Conservation (phyloP, 2,797 vertebrate species). For the Bryconaethiops microstoma region DNA sequence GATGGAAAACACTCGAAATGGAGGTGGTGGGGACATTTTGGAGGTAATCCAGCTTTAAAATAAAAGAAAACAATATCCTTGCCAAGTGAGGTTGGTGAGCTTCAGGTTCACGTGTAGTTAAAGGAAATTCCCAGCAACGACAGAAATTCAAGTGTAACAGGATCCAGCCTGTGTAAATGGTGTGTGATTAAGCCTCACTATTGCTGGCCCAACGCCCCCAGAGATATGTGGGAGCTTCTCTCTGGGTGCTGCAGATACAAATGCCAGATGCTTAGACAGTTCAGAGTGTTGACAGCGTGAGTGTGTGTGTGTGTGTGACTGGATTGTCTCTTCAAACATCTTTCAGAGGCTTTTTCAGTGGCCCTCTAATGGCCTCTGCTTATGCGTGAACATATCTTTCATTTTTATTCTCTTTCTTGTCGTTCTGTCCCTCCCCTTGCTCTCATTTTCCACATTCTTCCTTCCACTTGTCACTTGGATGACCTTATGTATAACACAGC, state of each 20-base stretch:
- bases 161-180: neutral
- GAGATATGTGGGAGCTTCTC: constrained; percentile 18
- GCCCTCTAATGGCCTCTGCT: neutral
- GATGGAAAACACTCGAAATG: neutral
- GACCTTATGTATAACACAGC: constrained; percentile 18
- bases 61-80: too few species aligned
- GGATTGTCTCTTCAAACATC: constrained; percentile 15
- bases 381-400: neutral
- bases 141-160: neutral
- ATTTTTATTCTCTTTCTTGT: neutral
- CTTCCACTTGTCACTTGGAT: constrained; percentile 33
- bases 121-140: neutral
- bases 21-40: too few species aligned
- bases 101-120: neutral
- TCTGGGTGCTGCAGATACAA: neutral
- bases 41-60: too few species aligned
- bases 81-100: too few species aligned
- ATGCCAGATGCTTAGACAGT: constrained; percentile 2
- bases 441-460: constrained; percentile 15
- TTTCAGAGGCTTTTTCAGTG: constrained; percentile 14
- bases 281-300: neutral
- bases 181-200: neutral
- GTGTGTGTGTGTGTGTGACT: neutral
- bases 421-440: constrained; percentile 1
- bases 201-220: neutral